These are phyloP conservation scores for Heliconius hewitsoni DNA, from an alignment of 1,140 invertebrate genomes.

Conservation along the genomic window DNA sequence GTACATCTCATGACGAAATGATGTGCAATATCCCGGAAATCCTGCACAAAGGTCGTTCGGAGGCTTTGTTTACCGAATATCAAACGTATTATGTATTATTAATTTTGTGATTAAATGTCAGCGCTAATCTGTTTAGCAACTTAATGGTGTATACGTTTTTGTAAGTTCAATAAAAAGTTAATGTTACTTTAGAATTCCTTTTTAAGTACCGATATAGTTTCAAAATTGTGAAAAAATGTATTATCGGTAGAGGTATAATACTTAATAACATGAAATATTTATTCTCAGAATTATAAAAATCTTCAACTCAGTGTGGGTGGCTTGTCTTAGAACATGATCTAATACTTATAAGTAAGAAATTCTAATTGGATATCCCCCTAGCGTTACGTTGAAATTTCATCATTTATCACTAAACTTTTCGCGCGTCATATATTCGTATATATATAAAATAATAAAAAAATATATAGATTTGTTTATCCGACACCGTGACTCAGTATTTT, in stretches of 20 bases:
- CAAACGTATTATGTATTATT: background rate
- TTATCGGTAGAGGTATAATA: background rate
- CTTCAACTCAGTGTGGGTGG: constrained; percentile 13
- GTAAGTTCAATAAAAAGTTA: background rate
- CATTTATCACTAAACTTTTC: background rate
- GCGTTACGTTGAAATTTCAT: background rate
- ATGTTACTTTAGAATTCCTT: background rate
- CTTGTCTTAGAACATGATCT: constrained; percentile 26
- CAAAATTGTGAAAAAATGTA: background rate
- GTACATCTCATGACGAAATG: constrained; percentile 18
- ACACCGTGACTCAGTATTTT: constrained; percentile 19
- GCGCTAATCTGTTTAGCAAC: background rate
- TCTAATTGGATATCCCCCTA: background rate
- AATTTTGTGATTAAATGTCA: background rate
- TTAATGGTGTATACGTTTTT: background rate
- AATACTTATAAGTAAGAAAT: background rate
- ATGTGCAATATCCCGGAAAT: constrained; percentile 64
- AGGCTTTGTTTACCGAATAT: constrained; percentile 49
- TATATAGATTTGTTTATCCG: background rate
- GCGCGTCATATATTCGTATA: constrained; percentile 14
- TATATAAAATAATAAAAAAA: background rate
- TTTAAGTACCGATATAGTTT: background rate
- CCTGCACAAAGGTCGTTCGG: constrained; percentile 68
- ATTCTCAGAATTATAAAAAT: background rate
- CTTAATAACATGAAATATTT: background rate